Conservation (phyloP, 2,797 vertebrate species). For the Pitangus sulphuratus region DNA sequence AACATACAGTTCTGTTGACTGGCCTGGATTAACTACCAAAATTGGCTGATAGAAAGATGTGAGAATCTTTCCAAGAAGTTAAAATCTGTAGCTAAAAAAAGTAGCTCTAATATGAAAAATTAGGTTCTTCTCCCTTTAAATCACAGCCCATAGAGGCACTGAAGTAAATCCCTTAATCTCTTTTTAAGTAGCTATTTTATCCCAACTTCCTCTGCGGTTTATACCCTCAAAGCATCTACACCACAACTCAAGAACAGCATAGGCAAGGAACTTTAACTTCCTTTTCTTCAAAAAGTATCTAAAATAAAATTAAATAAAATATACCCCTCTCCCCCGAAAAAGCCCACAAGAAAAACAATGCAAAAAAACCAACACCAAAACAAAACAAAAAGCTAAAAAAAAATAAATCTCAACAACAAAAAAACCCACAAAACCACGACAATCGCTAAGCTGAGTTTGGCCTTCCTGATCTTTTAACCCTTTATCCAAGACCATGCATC, state of each 20-base stretch:
- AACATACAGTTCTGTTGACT: background rate
- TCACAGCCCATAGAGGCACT: slow-evolving; percentile 48
- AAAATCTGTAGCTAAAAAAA: slow-evolving; percentile 56
- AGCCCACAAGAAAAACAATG: background rate
- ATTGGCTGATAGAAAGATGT: slow-evolving; percentile 15
- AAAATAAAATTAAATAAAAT: background rate
- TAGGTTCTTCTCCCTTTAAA: slow-evolving; percentile 58
- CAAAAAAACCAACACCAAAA: background rate
- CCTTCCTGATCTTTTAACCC: slow-evolving; percentile 1
- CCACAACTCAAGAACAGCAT: slow-evolving; percentile 54
- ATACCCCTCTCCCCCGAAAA: too few species aligned
- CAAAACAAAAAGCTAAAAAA: background rate
- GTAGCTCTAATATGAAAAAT: slow-evolving; percentile 38
- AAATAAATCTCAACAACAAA: background rate
- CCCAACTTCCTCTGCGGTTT: slow-evolving; percentile 65
- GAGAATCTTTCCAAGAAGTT: slow-evolving; percentile 25
- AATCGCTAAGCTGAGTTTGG: background rate
- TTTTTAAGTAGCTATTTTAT: slow-evolving; percentile 68
- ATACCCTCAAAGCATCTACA: slow-evolving; percentile 51
- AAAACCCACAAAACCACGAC: background rate
- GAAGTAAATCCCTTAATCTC: slow-evolving; percentile 61
- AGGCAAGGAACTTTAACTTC: slow-evolving; percentile 16
- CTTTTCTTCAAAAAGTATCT: background rate
- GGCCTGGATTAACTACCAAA: slow-evolving; percentile 31
- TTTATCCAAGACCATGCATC: background rate